Conservation (phyloP, 2,797 vertebrate genomes). For the Benthosema pterotum region DNA sequence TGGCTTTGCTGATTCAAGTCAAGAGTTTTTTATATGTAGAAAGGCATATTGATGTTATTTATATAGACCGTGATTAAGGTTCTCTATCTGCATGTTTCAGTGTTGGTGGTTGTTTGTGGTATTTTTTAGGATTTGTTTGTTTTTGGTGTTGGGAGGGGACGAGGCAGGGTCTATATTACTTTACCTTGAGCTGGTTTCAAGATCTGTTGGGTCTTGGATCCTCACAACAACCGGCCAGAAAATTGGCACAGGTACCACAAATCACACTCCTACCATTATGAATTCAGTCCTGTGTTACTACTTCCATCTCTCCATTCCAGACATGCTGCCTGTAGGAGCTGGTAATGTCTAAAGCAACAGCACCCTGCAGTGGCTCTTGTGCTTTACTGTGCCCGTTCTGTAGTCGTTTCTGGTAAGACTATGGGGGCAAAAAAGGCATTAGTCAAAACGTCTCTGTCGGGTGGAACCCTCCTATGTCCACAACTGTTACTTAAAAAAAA, state of each 20-base stretch:
- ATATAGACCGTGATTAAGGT: constrained; percentile 14
- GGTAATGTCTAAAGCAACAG: constrained; percentile 1
- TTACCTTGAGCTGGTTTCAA: neutral
- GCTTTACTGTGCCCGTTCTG: no score
- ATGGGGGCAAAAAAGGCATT: no score
- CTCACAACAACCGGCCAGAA: constrained; percentile 6
- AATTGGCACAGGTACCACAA: neutral
- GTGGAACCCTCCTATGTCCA: no score
- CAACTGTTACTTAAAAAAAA: no score
- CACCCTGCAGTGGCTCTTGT: neutral
- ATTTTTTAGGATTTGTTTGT: constrained; percentile 9
- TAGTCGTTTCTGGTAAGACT: no score
- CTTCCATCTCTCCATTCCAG: constrained; percentile 9
- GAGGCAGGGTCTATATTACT: neutral
- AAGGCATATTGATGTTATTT: neutral
- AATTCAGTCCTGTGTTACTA: neutral
- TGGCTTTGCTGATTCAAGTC: constrained; percentile 10
- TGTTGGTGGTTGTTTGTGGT: constrained; percentile 14
- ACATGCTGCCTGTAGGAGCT: constrained; percentile 4
- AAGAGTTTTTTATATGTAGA: constrained; percentile 10
- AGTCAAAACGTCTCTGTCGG: no score
- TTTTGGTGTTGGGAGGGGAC: neutral
- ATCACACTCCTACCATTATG: neutral
- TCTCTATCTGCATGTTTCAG: constrained; percentile 27
- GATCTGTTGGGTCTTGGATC: no score